phyloP scores from a whole-genome alignment of 2,888 invertebrate genomes.

The Drosophila quinaria region DNA sequence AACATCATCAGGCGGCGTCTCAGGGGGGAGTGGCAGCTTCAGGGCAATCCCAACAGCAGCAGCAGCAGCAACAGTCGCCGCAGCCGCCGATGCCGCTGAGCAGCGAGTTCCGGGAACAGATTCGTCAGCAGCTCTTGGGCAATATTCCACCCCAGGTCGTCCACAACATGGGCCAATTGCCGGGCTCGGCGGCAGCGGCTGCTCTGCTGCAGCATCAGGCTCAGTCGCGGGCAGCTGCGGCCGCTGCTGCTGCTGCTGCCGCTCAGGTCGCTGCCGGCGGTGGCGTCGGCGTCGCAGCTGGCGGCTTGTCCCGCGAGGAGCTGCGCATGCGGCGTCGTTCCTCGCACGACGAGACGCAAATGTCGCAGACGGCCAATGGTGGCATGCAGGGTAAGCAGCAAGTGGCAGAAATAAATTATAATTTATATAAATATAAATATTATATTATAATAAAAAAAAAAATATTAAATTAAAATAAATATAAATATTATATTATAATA shows the following conservation, averaged over 20 bases:
- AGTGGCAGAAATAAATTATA: neutral
- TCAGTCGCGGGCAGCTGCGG: constrained; percentile 84
- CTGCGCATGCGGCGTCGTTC: constrained; percentile 85
- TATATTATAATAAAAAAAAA: no score
- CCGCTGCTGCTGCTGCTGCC: constrained; percentile 78
- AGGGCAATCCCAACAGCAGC: constrained; percentile 25
- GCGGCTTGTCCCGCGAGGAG: constrained; percentile 84
- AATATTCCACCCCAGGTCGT: constrained; percentile 82
- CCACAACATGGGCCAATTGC: constrained; percentile 82
- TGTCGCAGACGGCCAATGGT: constrained; percentile 75
- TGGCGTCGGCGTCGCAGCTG: constrained; percentile 35
- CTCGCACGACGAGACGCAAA: constrained; percentile 86
- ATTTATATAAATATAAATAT: neutral
- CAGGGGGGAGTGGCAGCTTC: constrained; percentile 3
- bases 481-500: no score
- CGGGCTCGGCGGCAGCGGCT: constrained; percentile 84
- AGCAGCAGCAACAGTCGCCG: constrained; percentile 60
- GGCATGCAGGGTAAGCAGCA: constrained; percentile 82
- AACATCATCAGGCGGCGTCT: constrained; percentile 20
- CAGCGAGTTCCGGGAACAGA: constrained; percentile 85
- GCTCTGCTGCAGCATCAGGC: constrained; percentile 84
- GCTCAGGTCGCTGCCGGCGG: constrained; percentile 60
- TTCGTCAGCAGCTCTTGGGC: constrained; percentile 84
- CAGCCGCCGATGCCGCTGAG: constrained; percentile 82
- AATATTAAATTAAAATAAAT: no score